Conservation (phyloP, 1,140 invertebrate species). For the Apis cerana region DNA sequence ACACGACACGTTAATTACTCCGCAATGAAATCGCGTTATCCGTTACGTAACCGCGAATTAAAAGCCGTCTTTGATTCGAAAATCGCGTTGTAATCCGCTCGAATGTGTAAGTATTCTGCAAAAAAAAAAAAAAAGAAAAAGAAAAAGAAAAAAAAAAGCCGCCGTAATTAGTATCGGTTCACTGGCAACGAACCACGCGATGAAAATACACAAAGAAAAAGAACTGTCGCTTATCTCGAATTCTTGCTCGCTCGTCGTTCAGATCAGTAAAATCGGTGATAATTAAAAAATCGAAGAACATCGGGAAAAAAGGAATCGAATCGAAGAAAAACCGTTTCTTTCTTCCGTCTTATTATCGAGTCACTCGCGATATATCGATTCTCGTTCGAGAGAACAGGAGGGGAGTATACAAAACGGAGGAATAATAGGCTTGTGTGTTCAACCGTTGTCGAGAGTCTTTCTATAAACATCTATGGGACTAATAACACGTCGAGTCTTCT, state of each 20-base stretch:
- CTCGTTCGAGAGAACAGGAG: not conserved
- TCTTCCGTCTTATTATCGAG: conserved; percentile 1
- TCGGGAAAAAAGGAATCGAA: not conserved
- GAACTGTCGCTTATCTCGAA: not conserved
- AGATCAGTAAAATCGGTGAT: no score
- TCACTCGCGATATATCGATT: not conserved
- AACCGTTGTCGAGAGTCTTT: not conserved
- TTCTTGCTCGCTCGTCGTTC: not conserved
- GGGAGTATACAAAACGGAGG: not conserved
- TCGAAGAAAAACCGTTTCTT: not conserved
- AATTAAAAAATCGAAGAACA: not conserved
- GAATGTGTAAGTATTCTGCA: not conserved
- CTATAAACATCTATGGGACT: conserved; percentile 16
- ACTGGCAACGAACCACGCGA: not conserved
- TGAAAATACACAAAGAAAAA: not conserved
- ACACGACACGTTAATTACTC: conserved; percentile 71
- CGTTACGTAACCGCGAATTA: conserved; percentile 51
- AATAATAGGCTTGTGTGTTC: not conserved
- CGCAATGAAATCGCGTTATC: conserved; percentile 55
- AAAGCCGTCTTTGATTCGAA: not conserved
- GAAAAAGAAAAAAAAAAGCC: no score
- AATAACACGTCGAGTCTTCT: conserved; percentile 30
- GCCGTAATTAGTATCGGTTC: conserved; percentile 44
- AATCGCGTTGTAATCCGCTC: not conserved
- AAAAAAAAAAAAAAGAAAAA: no score